phyloP scores from a whole-genome alignment of 2,888 invertebrate genomes.

The Pristionchus arcanus region DNA sequence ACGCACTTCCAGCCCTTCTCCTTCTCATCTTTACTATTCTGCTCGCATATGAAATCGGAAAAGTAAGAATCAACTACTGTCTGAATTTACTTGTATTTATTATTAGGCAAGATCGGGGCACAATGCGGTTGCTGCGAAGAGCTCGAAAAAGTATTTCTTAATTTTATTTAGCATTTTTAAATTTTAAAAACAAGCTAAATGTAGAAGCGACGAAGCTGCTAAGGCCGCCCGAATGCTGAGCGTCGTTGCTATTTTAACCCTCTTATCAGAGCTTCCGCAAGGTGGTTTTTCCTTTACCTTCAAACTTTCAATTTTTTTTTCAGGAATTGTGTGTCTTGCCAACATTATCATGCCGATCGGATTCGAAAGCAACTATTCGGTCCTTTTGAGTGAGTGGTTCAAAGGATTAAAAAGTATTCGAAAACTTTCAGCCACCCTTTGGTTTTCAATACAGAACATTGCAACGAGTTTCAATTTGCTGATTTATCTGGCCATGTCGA shows the following conservation, averaged over 20 bases:
- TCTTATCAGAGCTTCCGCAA: not conserved
- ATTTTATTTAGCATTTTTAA: not conserved
- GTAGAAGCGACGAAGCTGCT: not conserved
- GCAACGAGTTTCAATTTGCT: not conserved
- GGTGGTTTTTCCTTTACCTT: not conserved
- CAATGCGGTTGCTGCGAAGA: not conserved
- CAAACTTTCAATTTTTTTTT: not conserved
- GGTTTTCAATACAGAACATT: not conserved
- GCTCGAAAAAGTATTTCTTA: not conserved
- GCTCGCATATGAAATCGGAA: not conserved
- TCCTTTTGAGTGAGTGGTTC: not conserved
- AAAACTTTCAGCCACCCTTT: not conserved
- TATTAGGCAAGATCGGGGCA: not conserved
- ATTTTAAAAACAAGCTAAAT: no score
- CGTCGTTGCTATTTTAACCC: not conserved
- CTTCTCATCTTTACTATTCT: not conserved
- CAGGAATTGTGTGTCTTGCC: not conserved
- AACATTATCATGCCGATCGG: not conserved
- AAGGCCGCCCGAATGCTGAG: not conserved
- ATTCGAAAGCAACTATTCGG: not conserved
- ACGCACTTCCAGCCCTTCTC: not conserved
- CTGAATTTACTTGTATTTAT: not conserved
- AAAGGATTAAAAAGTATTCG: no score
- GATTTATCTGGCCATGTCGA: not conserved
- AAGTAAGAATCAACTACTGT: not conserved